Conservation (phyloP, 2,888 invertebrate species). For the Heliconius aoede region DNA sequence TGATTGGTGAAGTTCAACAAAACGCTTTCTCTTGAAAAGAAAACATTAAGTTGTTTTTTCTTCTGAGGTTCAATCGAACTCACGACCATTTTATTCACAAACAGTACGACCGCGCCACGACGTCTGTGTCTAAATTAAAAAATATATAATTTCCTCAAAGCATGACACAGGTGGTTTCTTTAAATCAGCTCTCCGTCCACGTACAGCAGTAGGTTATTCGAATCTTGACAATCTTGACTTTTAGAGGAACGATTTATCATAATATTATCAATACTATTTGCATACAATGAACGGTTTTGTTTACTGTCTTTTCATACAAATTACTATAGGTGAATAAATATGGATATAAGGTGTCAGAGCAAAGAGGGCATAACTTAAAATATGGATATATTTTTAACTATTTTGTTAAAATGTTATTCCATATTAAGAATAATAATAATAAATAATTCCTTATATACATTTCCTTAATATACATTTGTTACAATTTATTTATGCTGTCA, state of each 20-base stretch:
- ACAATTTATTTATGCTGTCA: no score
- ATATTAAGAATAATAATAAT: no score
- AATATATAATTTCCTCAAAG: background rate
- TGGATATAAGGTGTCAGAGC: background rate
- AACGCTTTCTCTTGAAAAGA: no score
- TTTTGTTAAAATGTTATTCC: background rate
- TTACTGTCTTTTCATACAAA: slow-evolving; percentile 35
- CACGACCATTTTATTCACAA: no score
- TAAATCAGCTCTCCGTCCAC: background rate
- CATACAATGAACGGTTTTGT: slow-evolving; percentile 54
- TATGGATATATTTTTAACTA: background rate
- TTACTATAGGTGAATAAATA: background rate
- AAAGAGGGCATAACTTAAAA: background rate
- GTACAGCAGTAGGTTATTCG: slow-evolving; percentile 14
- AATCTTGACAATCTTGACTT: slow-evolving; percentile 23
- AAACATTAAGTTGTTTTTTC: no score
- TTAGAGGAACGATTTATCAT: slow-evolving; percentile 29
- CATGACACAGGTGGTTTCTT: background rate
- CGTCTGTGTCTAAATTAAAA: background rate
- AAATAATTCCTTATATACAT: no score
- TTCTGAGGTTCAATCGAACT: no score
- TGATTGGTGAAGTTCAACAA: no score
- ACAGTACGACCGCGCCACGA: background rate
- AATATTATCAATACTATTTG: slow-evolving; percentile 43
- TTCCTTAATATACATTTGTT: no score